A percentile compares a stretch with the other conserved stretches of the same genome.
These are phyloP conservation scores for Cichladusa arquata DNA, from an alignment of 2,113 vertebrate species.

Conservation along the genomic window DNA sequence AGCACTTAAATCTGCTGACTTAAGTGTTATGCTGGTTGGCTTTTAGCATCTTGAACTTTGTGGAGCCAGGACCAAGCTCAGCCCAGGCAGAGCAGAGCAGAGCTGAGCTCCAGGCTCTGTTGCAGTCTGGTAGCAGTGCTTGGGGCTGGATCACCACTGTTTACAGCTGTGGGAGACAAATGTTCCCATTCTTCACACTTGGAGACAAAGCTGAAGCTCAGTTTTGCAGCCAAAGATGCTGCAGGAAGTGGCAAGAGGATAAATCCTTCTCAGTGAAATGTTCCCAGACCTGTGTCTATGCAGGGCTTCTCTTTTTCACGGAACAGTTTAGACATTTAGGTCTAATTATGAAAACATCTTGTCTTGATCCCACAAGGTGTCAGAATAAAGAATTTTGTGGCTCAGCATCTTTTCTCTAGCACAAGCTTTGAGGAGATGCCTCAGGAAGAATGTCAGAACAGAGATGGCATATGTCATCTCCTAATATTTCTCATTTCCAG, in stretches of 20 bases:
- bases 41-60: background rate
- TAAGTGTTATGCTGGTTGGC: fast-evolving
- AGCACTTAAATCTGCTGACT: background rate
- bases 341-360: background rate
- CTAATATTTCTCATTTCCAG: background rate
- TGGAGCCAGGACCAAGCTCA: background rate
- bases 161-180: background rate
- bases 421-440: background rate
- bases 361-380: background rate
- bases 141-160: background rate
- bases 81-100: too few species aligned
- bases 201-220: background rate
- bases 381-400: background rate
- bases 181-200: background rate
- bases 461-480: background rate
- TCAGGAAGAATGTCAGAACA: background rate
- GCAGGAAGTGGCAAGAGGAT: background rate
- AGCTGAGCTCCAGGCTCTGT: background rate
- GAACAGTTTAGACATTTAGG: background rate
- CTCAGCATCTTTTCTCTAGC: background rate
- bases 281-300: background rate
- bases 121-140: background rate
- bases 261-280: background rate
- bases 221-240: background rate
- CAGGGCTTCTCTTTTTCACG: background rate